Percentiles rank a stretch among this genome's conserved stretches.
phyloP scores from a whole-genome alignment of 2,113 vertebrate species.

The Python bivittatus region DNA sequence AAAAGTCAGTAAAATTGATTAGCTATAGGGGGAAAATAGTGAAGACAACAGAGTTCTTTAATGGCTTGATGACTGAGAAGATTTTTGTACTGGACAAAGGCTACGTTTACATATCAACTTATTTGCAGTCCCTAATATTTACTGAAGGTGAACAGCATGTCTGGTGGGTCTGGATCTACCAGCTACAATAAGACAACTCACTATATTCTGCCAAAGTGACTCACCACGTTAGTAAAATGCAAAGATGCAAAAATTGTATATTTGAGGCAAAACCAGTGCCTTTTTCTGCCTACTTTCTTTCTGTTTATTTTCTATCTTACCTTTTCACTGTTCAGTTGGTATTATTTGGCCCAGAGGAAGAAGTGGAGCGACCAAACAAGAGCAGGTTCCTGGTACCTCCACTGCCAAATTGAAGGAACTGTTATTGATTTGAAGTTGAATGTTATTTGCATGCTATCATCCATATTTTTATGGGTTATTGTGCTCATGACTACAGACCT shows the following conservation, averaged over 20 bases:
- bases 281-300: not conserved
- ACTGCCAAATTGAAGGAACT: not conserved
- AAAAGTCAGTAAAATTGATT: not conserved
- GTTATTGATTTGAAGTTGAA: not conserved
- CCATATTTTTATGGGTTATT: not conserved
- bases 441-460: not conserved
- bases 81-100: not conserved
- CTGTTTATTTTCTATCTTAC: not conserved
- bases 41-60: not conserved
- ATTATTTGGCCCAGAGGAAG: not conserved
- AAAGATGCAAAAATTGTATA: not conserved
- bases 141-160: too few relatives aligned
- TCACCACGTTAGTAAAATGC: not conserved
- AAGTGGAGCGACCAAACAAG: too few relatives aligned
- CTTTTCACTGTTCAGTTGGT: not conserved
- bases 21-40: not conserved
- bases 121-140: not conserved
- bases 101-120: not conserved
- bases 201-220: not conserved
- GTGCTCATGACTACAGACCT: not conserved
- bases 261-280: not conserved
- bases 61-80: not conserved
- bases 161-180: not conserved
- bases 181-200: not conserved
- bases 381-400: not conserved